Evolutionary conservation across 2,797 vertebrate species (phyloP), one percentile per base, ranked within the genome.

Genomic region (Chromobotia macracanthus): DNA sequence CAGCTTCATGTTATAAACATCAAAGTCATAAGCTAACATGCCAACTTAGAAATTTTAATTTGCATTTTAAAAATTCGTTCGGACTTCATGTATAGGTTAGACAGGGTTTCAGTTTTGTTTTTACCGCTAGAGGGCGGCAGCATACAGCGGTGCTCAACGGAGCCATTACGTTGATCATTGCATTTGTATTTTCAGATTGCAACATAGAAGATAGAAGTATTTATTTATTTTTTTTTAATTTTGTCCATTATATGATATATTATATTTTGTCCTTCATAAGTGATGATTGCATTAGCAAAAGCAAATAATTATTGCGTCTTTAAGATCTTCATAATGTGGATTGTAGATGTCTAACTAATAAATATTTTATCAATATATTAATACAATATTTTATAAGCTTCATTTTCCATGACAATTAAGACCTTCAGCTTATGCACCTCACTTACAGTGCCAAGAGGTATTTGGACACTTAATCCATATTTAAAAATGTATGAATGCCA

Each of bases 111-210:
- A 50, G 8, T 13, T 25, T 5, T 11, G 12, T 69, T 69, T 15
- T 2, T 21, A 7, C 15, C 80, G 67, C 28, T 60, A 72, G 80
- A 81, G 61, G 74, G 31, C 68, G 31, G 13, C n/a, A 58, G 55
- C 31, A 11, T 18, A 77, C 50, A 66, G 61, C 41, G 28, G 13
- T 1, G n/a, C 38, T 9, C 16, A 38, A 48, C 3, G 23, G 21
- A 28, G 15, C 38, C 56, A 12, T 58, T 58, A 18, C 50, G 16
- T 48, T 46, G 11, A 2, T 56, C 53, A 10, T 11, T 0, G 19
- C 6, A 21, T 41, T 21, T 23, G 3, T 35, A n/a, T 28, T 25
- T 58, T 13, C 21, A 0, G 10, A 28, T 48, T 61, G 21, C 16
- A 48, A 15, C 5, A 23, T 9, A 46, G 3, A 4, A 16, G 16